Evolutionary conservation across 2,797 vertebrate genomes (phyloP), one percentile per base, ranked within the genome.

Genomic region (Xiphophorus birchmanni): DNA sequence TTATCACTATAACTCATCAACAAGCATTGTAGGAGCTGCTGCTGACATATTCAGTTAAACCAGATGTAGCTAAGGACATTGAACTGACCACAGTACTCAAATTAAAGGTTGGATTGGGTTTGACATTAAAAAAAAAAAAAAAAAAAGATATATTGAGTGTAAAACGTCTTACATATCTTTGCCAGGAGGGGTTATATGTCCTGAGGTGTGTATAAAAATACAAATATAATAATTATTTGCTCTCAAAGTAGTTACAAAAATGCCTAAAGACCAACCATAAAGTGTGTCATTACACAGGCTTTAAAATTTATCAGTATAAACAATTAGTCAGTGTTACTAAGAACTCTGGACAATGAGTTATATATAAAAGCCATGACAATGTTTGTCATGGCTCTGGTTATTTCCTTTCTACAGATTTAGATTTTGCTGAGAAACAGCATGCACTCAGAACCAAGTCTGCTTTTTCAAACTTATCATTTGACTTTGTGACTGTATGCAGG

Each of bases 291-390:
- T 10, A 60, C 32, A 42, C 8, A 78, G 4, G 29, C 71, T 80
- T 67, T 84, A 63, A 79, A 48, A 60, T 83, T 74, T 47, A 75
- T 37, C 12, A 5, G 1, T 77, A 42, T 75, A 50, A 76, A 79
- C 35, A 10, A 29, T 78, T 74, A 60, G 77, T 85, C 73, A 84
- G 11, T 60, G 9, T 1, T 1, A 9, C 50, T 17, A 56, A 42
- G 18, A 21, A 40, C 21, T 56, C 42, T 76, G 32, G 45, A 69
- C 74, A 4, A 48, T 45, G 56, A 84, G 29, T 52, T 67, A 75
- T 74, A 84, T 79, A 75, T 73, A 45, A 42, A 73, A 63, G 63
- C 29, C 44, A 5, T 35, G 48, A 75, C 54, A 50, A 77, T 5
- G 44, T 63, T 69, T 8, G 52, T 82, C 67, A 75, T 23, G 4